phyloP scores from a whole-genome alignment of 37 sponge, comb jelly and placozoan species.

The Hormiphora californensis region DNA sequence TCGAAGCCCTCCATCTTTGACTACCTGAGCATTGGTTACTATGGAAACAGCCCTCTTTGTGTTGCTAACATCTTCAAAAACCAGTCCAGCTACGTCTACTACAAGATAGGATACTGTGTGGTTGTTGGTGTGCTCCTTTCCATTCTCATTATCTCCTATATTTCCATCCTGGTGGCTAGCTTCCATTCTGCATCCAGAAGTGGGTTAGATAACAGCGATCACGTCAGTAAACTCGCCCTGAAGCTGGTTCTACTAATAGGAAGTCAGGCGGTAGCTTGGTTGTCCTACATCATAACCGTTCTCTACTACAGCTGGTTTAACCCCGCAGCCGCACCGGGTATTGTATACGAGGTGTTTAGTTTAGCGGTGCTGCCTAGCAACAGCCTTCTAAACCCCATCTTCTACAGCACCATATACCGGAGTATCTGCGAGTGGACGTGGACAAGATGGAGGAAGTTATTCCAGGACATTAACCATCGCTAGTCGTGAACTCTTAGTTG shows the following conservation, averaged over 20 bases:
- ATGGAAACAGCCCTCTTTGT: slow-evolving; percentile 20
- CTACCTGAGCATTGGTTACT: not conserved
- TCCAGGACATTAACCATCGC: no score
- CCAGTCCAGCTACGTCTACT: not conserved
- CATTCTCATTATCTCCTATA: not conserved
- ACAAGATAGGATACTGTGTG: not conserved
- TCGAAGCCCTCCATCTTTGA: not conserved
- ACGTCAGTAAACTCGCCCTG: not conserved
- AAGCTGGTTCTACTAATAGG: slow-evolving; percentile 13
- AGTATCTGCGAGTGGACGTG: no score
- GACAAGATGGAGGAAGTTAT: no score
- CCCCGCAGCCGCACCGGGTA: not conserved
- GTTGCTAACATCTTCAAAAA: slow-evolving; percentile 28
- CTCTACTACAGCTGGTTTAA: not conserved
- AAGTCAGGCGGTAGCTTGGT: not conserved
- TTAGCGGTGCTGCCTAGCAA: not conserved
- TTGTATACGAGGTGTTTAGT: not conserved
- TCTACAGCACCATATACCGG: slow-evolving; percentile 6
- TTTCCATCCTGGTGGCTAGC: not conserved
- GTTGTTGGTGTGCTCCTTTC: not conserved
- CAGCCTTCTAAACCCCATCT: slow-evolving; percentile 43
- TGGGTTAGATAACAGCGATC: no score
- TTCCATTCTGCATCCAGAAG: no score
- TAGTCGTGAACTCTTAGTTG: no score
- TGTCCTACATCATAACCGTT: not conserved